Conservation (phyloP, 1,140 invertebrate species). For the Nomia melanderi region DNA sequence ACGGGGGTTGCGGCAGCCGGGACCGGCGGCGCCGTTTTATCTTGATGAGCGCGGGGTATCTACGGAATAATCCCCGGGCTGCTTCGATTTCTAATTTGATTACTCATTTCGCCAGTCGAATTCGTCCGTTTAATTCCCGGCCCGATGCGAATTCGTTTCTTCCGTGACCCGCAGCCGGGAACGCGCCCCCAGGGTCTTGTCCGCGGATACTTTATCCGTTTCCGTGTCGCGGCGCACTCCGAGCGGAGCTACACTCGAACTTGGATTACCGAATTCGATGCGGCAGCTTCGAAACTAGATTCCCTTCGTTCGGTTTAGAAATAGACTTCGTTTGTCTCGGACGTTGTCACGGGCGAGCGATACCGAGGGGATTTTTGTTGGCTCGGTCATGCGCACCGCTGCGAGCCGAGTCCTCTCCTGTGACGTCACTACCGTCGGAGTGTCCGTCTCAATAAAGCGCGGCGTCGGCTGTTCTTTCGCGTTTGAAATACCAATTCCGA, state of each 20-base stretch:
- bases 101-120: constrained; percentile 12
- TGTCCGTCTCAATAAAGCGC: neutral
- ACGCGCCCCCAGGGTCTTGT: neutral
- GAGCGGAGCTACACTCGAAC: constrained; percentile 2
- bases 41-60: constrained; percentile 10
- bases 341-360: too few species aligned
- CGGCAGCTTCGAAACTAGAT: neutral
- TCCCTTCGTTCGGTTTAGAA: neutral
- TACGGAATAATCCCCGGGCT: neutral
- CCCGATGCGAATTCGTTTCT: neutral
- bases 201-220: constrained; percentile 4
- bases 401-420: too few species aligned
- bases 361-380: too few species aligned
- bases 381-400: too few species aligned
- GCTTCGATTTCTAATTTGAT: constrained; percentile 41
- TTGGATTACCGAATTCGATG: constrained; percentile 33
- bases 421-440: too few species aligned
- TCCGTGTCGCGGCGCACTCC: neutral
- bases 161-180: neutral
- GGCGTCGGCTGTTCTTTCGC: neutral
- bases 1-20: neutral
- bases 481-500: neutral
- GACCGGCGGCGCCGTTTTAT: constrained; percentile 30
- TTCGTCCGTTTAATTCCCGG: neutral
- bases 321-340: neutral